Percentiles rank a stretch among this genome's conserved stretches.
Conservation (phyloP, 2,113 vertebrate genomes). For the Xiphophorus hellerii region DNA sequence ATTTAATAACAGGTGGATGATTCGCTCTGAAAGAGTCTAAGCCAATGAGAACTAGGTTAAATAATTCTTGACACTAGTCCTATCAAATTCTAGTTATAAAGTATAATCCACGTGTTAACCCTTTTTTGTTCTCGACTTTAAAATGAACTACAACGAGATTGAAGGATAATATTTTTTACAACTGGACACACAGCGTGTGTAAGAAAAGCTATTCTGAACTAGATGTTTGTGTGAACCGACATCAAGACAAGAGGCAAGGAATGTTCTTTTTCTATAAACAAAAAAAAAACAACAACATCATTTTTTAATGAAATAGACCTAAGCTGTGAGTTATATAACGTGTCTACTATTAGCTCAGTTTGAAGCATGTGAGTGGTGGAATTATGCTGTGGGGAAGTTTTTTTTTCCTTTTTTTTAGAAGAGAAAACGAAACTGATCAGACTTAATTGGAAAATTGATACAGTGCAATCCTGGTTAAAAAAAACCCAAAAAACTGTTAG, state of each 20-base stretch:
- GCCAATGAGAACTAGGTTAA: not conserved
- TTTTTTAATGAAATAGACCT: too few species aligned
- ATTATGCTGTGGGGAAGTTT: not conserved
- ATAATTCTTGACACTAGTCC: slow-evolving; percentile 15
- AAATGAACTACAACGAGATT: too few species aligned
- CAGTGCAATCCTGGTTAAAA: not conserved
- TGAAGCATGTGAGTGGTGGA: not conserved
- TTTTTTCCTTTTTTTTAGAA: too few species aligned
- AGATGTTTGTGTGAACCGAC: too few species aligned
- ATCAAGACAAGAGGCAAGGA: too few species aligned
- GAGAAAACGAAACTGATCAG: not conserved
- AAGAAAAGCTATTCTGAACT: too few species aligned
- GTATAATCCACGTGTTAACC: too few species aligned
- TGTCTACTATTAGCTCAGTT: not conserved
- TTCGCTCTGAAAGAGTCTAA: not conserved
- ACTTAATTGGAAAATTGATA: not conserved
- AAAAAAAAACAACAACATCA: too few species aligned
- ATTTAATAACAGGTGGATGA: not conserved
- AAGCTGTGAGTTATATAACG: not conserved
- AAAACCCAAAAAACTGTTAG: not conserved
- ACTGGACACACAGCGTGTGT: too few species aligned
- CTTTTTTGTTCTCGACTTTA: too few species aligned
- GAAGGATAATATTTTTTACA: too few species aligned
- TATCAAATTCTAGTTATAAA: slow-evolving; percentile 4
- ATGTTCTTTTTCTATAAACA: too few species aligned